phyloP scores from a whole-genome alignment of 2,888 invertebrate species.

The Tribolium freemani region DNA sequence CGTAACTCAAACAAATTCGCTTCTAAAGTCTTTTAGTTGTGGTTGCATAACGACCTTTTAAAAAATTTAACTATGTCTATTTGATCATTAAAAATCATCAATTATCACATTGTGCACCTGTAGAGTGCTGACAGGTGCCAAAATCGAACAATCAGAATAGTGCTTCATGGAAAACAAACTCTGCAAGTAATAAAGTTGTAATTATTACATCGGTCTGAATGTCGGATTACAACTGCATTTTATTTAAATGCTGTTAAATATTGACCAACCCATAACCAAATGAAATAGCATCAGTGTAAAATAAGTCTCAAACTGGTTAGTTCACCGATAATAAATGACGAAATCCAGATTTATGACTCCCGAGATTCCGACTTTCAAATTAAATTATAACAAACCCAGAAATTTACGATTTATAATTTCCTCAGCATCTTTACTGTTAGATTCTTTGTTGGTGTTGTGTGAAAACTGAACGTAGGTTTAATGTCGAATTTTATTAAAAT shows the following conservation, averaged over 20 bases:
- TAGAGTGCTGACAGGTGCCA: constrained; percentile 7
- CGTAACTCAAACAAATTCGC: not conserved
- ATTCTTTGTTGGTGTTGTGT: not conserved
- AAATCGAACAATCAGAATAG: not conserved
- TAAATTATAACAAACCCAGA: not conserved
- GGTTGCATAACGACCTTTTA: not conserved
- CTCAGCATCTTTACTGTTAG: not conserved
- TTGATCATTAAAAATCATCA: not conserved
- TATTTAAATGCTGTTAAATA: not conserved
- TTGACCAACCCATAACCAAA: constrained; percentile 5
- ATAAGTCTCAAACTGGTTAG: constrained; percentile 16
- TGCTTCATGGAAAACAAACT: not conserved
- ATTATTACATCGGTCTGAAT: not conserved
- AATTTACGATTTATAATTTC: not conserved
- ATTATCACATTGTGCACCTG: constrained; percentile 14
- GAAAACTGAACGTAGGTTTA: not conserved
- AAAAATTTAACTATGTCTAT: not conserved
- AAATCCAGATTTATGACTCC: constrained; percentile 24
- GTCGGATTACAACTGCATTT: not conserved
- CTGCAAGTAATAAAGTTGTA: not conserved
- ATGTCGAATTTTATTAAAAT: not conserved
- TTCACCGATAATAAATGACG: constrained; percentile 24
- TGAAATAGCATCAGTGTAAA: constrained; percentile 1
- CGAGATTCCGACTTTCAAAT: constrained; percentile 9
- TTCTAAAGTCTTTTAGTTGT: not conserved